phyloP scores from a whole-genome alignment of 64 coral and sea anemone genomes.

The Montipora capricornis region DNA sequence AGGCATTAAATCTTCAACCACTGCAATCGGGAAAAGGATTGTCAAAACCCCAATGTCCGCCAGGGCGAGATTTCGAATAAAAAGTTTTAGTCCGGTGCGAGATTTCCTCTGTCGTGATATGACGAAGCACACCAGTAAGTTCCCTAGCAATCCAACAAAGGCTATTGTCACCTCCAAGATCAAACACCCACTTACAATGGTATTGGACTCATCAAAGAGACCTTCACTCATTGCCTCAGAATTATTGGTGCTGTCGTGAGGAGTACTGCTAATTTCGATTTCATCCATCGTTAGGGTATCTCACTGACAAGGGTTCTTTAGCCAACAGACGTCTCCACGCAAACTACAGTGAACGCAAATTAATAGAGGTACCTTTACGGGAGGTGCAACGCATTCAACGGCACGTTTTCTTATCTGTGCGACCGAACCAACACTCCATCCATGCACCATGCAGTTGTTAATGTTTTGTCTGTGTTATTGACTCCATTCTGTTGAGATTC shows the following conservation, averaged over 20 bases:
- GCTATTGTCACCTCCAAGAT: slow-evolving; percentile 24
- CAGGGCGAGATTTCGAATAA: slow-evolving; percentile 59
- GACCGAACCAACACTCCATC: too few relatives aligned
- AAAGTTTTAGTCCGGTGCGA: slow-evolving; percentile 51
- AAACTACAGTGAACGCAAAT: too few relatives aligned
- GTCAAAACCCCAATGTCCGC: slow-evolving; percentile 60
- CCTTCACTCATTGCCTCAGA: not conserved
- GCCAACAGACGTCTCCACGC: too few relatives aligned
- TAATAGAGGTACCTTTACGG: too few relatives aligned
- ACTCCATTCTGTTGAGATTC: too few relatives aligned
- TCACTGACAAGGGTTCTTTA: too few relatives aligned
- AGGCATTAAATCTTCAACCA: slow-evolving; percentile 32
- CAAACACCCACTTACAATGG: not conserved
- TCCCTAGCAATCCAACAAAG: slow-evolving; percentile 53
- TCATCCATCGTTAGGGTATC: not conserved
- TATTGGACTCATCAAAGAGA: slow-evolving; percentile 12
- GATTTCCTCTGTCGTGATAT: slow-evolving; percentile 34
- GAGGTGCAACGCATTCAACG: too few relatives aligned
- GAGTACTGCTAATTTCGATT: not conserved
- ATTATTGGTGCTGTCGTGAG: not conserved
- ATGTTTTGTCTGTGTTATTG: too few relatives aligned
- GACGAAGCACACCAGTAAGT: slow-evolving; percentile 26
- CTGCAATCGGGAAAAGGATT: slow-evolving; percentile 50
- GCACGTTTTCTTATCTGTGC: too few relatives aligned
- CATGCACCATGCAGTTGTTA: too few relatives aligned